Evolutionary conservation across 1,140 invertebrate genomes (phyloP).

Genomic region (Drosophila nannoptera): DNA sequence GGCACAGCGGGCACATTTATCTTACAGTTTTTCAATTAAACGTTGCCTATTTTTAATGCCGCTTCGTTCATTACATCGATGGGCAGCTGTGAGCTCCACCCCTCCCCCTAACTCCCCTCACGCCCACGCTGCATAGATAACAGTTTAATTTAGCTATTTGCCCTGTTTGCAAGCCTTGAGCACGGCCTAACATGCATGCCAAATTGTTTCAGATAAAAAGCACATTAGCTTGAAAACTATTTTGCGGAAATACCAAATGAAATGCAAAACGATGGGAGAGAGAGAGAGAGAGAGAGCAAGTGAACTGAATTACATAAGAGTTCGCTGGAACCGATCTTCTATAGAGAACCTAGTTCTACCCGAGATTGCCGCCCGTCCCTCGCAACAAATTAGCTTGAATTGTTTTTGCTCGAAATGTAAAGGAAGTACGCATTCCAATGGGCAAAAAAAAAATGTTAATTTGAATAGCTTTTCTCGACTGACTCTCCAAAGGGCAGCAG

Average conservation of each 20-base stretch:
- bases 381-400: constrained; percentile 3
- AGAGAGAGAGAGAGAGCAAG: not conserved
- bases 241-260: constrained; percentile 47
- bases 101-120: not conserved
- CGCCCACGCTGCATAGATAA: constrained; percentile 51
- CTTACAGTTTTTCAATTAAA: constrained; percentile 59
- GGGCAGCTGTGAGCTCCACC: not conserved
- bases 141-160: constrained; percentile 43
- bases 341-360: not conserved
- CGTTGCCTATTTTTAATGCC: constrained; percentile 46
- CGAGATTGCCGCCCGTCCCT: not conserved
- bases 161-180: constrained; percentile 34
- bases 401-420: not conserved
- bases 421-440: constrained; percentile 3
- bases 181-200: constrained; percentile 49
- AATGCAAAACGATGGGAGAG: constrained; percentile 20
- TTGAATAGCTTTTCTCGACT: not conserved
- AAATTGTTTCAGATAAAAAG: constrained; percentile 59
- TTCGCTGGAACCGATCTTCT: constrained; percentile 12
- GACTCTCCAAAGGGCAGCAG: no score
- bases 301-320: constrained; percentile 1
- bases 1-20: constrained; percentile 40
- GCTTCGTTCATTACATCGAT: constrained; percentile 25
- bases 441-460: not conserved
- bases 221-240: constrained; percentile 46